Percentiles rank a stretch among this genome's conserved stretches.
These are phyloP conservation scores for Trichomalopsis sarcophagae DNA, from an alignment of 1,140 invertebrate genomes.

Conservation along the genomic window DNA sequence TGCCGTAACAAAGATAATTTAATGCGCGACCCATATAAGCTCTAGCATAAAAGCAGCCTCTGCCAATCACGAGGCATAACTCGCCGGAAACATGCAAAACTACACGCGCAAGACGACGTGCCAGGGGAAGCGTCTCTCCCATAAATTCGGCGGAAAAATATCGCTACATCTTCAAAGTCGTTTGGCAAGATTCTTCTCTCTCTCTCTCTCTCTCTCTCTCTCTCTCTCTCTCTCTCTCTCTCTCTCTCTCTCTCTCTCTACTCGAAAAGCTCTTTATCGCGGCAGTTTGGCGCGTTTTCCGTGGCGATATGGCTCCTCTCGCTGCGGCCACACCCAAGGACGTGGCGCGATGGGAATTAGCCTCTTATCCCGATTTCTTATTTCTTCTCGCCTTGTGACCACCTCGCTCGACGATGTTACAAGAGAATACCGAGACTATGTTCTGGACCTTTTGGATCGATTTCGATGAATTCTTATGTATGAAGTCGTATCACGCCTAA, in stretches of 20 bases:
- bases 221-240: too few species aligned
- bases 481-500: too few species aligned
- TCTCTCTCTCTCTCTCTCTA: neutral
- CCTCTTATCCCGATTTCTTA: neutral
- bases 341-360: neutral
- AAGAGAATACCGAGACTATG: too few species aligned
- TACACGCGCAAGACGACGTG: neutral
- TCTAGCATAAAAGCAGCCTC: neutral
- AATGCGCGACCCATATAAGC: too few species aligned
- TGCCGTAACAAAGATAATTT: too few species aligned
- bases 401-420: too few species aligned
- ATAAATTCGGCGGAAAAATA: neutral
- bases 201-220: neutral
- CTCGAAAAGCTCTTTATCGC: neutral
- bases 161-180: neutral
- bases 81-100: neutral
- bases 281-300: neutral
- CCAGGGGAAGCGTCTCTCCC: neutral
- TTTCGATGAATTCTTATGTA: too few species aligned
- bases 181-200: conserved; percentile 9
- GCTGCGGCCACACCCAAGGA: conserved; percentile 9
- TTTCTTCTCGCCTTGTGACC: too few species aligned
- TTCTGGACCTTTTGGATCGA: too few species aligned
- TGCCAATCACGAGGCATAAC: neutral
- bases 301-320: neutral